Evolutionary conservation across 2,113 vertebrate genomes (phyloP), one percentile per base, ranked within the genome.

Genomic region (Dolichallabes microphthalmus): DNA sequence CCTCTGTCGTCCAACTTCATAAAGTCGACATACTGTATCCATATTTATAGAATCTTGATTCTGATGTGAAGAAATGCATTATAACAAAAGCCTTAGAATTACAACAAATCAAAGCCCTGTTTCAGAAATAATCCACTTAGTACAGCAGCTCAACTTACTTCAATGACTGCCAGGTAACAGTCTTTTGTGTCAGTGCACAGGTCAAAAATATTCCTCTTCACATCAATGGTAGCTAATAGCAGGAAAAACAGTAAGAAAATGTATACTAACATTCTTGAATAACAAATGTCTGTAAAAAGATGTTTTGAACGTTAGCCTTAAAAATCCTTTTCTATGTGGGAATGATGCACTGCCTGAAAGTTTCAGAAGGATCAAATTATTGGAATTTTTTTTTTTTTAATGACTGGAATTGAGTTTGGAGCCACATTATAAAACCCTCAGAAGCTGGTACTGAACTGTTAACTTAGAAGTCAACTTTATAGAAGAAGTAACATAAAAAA

Each of bases 181-280:
- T 99, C 98, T 92, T 99, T 99, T 83, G 97, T 98, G 91, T 99
- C 98, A n/a, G 98, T 99, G 92, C 98, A 99, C 68, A 99, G 91
- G 91, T 99, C 98, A 93, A 99, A 99, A 90, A 99, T 99, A 88
- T 99, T 99, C 90, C 97, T 92, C 92, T 99, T 99, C 80, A 99
- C 97, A 83, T 99, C 98, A 90, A 99, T 98, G 73, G 98, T 99
- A 52, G 98, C 98, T 99, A 91, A 73, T 90, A 93, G 87, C 2
- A 55, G 19, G 74, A 88, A 57, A 7, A 7, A 1, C 1, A 79
- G 20, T 11, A 79, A 45, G 17, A 6, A 32, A 20, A 86, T 20
- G 0, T 66, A 25, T 68, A 45, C n/a, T 7, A 17, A 52, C 52
- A 15, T 45, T 96, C 96, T 97, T 76, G 17, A 53, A 17, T 3